These are phyloP conservation scores for Pseudochirops corinnae DNA, from an alignment of 2,797 vertebrate species.

Conservation along the genomic window DNA sequence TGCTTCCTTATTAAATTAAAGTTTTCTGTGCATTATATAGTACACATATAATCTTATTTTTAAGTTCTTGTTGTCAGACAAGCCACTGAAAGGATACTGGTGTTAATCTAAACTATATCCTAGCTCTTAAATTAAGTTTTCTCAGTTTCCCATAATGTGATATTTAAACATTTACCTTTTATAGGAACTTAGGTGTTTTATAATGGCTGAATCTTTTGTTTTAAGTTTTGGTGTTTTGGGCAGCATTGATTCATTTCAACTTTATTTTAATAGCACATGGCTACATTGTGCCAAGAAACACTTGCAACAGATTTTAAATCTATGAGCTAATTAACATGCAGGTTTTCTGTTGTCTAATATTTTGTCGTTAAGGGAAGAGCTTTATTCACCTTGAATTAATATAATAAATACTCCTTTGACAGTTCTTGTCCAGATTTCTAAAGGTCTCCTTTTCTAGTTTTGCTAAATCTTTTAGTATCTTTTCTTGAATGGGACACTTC, in stretches of 20 bases:
- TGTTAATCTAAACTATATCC: not conserved
- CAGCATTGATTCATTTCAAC: not conserved
- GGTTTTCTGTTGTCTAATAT: not conserved
- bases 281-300: not conserved
- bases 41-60: not conserved
- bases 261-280: not conserved
- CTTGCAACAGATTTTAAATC: not conserved
- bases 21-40: not conserved
- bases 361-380: not conserved
- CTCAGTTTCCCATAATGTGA: not conserved
- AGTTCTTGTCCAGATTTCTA: not conserved
- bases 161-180: not conserved
- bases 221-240: not conserved
- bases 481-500: not conserved
- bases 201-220: not conserved
- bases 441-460: not conserved
- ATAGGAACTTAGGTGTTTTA: not conserved
- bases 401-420: not conserved
- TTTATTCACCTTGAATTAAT: not conserved
- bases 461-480: not conserved
- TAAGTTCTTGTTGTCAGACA: not conserved
- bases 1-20: not conserved
- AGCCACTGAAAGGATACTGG: not conserved
- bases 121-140: not conserved
- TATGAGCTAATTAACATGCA: not conserved